These are phyloP conservation scores for Philereme transversata DNA, from an alignment of 2,888 invertebrate species.

Conservation along the genomic window DNA sequence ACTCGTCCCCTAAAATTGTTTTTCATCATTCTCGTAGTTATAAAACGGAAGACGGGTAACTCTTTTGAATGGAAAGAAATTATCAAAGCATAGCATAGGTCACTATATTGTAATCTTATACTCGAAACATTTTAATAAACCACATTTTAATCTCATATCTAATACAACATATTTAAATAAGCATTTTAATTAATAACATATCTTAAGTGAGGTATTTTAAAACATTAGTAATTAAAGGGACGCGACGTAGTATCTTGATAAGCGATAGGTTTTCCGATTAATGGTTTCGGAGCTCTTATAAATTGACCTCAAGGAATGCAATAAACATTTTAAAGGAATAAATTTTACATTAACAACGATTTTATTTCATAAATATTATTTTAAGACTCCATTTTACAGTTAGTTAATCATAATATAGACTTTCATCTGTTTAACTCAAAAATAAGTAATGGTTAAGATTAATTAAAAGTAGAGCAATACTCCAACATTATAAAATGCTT, in stretches of 20 bases:
- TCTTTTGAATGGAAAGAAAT: conserved; percentile 7
- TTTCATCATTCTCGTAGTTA: not conserved
- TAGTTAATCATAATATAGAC: not conserved
- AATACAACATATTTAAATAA: conserved; percentile 7
- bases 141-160: conserved; percentile 5
- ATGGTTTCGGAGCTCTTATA: too few species aligned
- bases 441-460: conserved; percentile 14
- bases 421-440: not conserved
- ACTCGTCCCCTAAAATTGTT: not conserved
- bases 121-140: not conserved
- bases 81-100: conserved; percentile 11
- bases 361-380: conserved; percentile 5
- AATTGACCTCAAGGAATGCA: conserved; percentile 6
- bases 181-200: conserved; percentile 12
- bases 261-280: not conserved
- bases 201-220: conserved; percentile 3
- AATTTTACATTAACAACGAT: conserved; percentile 5
- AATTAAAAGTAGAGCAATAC: conserved; percentile 12
- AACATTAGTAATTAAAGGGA: not conserved
- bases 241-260: not conserved
- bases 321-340: not conserved
- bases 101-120: conserved; percentile 8
- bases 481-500: conserved; percentile 22
- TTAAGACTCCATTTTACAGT: conserved; percentile 1
- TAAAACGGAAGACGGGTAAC: conserved; percentile 11